phyloP scores from a whole-genome alignment of 1,140 invertebrate species.

The Plectrocnemia conspersa region DNA sequence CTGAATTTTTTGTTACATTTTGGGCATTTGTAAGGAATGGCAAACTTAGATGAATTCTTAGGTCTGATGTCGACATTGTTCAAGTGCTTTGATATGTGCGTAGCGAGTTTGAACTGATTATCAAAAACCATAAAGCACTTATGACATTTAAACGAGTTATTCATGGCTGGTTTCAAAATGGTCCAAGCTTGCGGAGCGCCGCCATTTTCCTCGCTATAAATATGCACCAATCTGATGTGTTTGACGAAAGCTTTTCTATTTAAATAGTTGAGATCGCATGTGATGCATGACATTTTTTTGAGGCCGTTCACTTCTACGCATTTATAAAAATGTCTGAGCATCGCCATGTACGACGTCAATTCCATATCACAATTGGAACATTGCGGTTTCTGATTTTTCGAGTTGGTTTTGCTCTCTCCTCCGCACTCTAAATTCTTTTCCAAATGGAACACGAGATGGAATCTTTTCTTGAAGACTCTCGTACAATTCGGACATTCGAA shows the following conservation, averaged over 20 bases:
- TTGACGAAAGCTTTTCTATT: conserved; percentile 18
- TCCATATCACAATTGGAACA: conserved; percentile 28
- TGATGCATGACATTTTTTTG: conserved; percentile 20
- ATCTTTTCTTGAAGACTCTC: no score
- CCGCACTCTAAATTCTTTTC: no score
- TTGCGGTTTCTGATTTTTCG: conserved; percentile 8
- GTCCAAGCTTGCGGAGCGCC: background rate
- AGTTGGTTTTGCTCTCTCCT: no score
- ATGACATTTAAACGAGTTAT: conserved; percentile 38
- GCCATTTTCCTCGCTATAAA: background rate
- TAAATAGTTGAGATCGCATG: conserved; percentile 24
- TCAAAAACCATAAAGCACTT: conserved; percentile 42
- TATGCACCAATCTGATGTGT: conserved; percentile 27
- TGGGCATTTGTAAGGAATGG: conserved; percentile 12
- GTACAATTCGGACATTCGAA: no score
- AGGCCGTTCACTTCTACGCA: conserved; percentile 17
- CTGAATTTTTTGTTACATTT: conserved; percentile 30
- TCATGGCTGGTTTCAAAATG: background rate
- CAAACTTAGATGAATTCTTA: background rate
- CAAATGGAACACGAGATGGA: no score
- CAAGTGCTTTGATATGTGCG: conserved; percentile 46
- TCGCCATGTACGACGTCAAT: conserved; percentile 20
- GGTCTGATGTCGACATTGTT: conserved; percentile 40
- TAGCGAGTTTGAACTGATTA: conserved; percentile 42
- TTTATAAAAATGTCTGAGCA: conserved; percentile 28